phyloP scores from a whole-genome alignment of 2,797 vertebrate species.

The Perodicticus potto region DNA sequence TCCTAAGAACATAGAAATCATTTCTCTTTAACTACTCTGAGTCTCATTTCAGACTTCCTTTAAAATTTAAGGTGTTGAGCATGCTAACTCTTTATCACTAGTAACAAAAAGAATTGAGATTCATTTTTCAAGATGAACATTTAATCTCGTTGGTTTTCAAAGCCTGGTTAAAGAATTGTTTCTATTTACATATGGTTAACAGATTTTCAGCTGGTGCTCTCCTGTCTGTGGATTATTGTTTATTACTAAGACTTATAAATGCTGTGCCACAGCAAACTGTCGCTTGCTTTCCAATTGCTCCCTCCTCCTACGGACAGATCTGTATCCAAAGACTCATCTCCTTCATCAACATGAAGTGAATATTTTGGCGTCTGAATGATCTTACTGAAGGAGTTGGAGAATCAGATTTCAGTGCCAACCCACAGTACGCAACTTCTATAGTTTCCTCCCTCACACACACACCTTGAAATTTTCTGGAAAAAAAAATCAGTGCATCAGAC shows the following conservation, averaged over 20 bases:
- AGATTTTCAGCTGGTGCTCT: neutral
- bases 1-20: constrained; percentile 42
- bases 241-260: neutral
- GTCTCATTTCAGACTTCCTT: neutral
- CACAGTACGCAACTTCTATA: neutral
- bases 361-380: neutral
- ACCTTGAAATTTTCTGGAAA: constrained; percentile 48
- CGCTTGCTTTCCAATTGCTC: neutral
- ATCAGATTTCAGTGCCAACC: neutral
- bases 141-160: constrained; percentile 31
- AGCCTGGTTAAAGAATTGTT: constrained; percentile 13
- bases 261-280: neutral
- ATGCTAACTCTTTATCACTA: neutral
- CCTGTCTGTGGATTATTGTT: neutral
- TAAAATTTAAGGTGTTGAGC: neutral
- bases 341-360: neutral
- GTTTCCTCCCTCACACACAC: neutral
- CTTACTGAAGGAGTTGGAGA: neutral
- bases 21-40: constrained; percentile 24
- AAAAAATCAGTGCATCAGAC: constrained; percentile 38
- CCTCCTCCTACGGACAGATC: neutral
- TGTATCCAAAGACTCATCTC: neutral
- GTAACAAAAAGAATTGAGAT: neutral
- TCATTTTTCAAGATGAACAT: constrained; percentile 10
- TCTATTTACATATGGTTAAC: neutral